phyloP scores from a whole-genome alignment of 2,113 vertebrate species.

The Anoura caudifer region DNA sequence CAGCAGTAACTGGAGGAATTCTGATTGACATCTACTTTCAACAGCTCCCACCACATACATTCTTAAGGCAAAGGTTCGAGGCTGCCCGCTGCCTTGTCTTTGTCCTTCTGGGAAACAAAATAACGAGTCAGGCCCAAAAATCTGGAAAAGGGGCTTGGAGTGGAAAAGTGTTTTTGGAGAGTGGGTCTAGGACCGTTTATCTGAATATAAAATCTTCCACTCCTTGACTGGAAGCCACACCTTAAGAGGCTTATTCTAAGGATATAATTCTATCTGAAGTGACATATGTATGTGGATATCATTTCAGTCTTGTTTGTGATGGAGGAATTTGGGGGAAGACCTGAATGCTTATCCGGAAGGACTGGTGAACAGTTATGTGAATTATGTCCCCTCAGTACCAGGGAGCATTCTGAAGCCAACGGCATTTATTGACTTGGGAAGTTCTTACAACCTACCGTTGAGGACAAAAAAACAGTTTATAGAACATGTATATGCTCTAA shows the following conservation, averaged over 20 bases:
- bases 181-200: not conserved
- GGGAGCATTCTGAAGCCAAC: not conserved
- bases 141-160: not conserved
- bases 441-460: not conserved
- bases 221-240: not conserved
- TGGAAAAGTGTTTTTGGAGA: not conserved
- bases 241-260: not conserved
- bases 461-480: not conserved
- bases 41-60: not conserved
- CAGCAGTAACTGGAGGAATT: not conserved
- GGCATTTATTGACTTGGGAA: not conserved
- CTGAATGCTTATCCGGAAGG: not conserved
- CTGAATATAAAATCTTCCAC: not conserved
- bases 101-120: not conserved
- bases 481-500: not conserved
- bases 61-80: not conserved
- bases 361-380: not conserved
- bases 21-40: not conserved
- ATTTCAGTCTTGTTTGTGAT: constrained; percentile 2
- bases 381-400: not conserved
- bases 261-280: not conserved
- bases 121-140: not conserved
- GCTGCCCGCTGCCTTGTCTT: not conserved
- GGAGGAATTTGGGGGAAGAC: not conserved
- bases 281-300: not conserved